Conservation (phyloP, 2,888 invertebrate genomes). For the Ichneumon xanthorius region DNA sequence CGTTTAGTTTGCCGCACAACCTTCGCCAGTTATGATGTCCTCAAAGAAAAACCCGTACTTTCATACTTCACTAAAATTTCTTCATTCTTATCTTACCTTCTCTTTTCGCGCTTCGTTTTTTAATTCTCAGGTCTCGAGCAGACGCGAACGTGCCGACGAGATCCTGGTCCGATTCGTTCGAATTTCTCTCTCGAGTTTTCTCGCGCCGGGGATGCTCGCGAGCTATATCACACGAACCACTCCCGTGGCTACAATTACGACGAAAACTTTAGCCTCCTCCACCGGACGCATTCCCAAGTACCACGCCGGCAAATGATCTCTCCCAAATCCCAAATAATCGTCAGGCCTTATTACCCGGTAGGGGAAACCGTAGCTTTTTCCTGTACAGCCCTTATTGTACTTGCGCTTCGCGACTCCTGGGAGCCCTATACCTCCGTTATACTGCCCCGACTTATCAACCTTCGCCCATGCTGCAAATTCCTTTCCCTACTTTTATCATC, state of each 20-base stretch:
- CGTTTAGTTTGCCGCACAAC: slow-evolving; percentile 28
- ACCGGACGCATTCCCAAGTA: slow-evolving; percentile 41
- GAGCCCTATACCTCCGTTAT: slow-evolving; percentile 12
- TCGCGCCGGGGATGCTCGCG: slow-evolving; percentile 1
- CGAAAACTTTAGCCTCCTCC: slow-evolving; percentile 53
- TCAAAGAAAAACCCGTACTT: background rate
- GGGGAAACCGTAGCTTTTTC: slow-evolving; percentile 55
- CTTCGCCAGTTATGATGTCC: slow-evolving; percentile 19
- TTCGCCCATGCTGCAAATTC: slow-evolving; percentile 17
- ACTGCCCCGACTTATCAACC: slow-evolving; percentile 17
- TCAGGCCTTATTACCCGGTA: slow-evolving; percentile 63
- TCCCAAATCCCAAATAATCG: slow-evolving; percentile 69
- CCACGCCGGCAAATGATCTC: slow-evolving; percentile 59
- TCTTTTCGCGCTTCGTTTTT: slow-evolving; percentile 25
- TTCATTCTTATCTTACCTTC: background rate
- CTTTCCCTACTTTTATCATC: slow-evolving; percentile 22
- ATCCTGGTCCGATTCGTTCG: slow-evolving; percentile 47
- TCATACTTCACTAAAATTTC: background rate
- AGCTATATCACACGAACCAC: slow-evolving; percentile 58
- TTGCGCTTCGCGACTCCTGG: slow-evolving; percentile 19
- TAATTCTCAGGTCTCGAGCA: slow-evolving; percentile 8
- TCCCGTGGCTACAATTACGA: slow-evolving; percentile 66
- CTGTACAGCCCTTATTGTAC: slow-evolving; percentile 58
- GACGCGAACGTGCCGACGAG: slow-evolving; percentile 10
- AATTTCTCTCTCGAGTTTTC: slow-evolving; percentile 52